Evolutionary conservation across 1,140 invertebrate species (phyloP).

Genomic region (Bombus superbus): DNA sequence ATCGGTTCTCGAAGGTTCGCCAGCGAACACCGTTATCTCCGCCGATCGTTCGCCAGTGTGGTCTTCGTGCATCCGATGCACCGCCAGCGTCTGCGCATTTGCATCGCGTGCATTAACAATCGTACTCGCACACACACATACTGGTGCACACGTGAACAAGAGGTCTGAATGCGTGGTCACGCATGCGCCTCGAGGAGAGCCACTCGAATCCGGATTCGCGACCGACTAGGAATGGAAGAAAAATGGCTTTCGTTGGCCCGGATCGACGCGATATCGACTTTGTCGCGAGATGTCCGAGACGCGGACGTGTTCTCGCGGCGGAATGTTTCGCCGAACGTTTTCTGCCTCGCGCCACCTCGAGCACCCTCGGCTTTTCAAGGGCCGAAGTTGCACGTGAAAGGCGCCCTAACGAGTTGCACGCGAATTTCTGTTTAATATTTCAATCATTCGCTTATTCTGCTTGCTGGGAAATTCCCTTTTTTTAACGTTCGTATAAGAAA

Average conservation of each 20-base stretch:
- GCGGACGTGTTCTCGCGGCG: not conserved
- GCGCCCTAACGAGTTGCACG: not conserved
- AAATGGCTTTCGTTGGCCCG: slow-evolving; percentile 59
- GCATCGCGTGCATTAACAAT: slow-evolving; percentile 25
- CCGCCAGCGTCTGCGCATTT: slow-evolving; percentile 18
- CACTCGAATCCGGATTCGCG: slow-evolving; percentile 60
- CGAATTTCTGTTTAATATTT: slow-evolving; percentile 2
- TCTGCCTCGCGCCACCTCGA: not conserved
- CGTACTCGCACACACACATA: slow-evolving; percentile 18
- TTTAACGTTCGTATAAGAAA: not conserved
- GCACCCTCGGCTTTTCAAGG: not conserved
- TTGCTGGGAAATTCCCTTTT: not conserved
- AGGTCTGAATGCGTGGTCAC: slow-evolving; percentile 41
- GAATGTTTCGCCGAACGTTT: slow-evolving; percentile 5
- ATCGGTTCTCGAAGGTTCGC: not conserved
- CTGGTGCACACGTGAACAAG: slow-evolving; percentile 11
- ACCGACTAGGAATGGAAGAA: slow-evolving; percentile 53
- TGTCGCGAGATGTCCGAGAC: not conserved
- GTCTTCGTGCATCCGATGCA: slow-evolving; percentile 41
- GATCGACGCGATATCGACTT: slow-evolving; percentile 31
- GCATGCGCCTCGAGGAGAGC: slow-evolving; percentile 53
- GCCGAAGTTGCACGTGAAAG: not conserved
- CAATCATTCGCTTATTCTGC: not conserved
- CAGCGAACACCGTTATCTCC: slow-evolving; percentile 28
- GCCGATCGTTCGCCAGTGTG: slow-evolving; percentile 17